Evolutionary conservation across 2,888 invertebrate species (phyloP).

Genomic region (Cetonia aurata): DNA sequence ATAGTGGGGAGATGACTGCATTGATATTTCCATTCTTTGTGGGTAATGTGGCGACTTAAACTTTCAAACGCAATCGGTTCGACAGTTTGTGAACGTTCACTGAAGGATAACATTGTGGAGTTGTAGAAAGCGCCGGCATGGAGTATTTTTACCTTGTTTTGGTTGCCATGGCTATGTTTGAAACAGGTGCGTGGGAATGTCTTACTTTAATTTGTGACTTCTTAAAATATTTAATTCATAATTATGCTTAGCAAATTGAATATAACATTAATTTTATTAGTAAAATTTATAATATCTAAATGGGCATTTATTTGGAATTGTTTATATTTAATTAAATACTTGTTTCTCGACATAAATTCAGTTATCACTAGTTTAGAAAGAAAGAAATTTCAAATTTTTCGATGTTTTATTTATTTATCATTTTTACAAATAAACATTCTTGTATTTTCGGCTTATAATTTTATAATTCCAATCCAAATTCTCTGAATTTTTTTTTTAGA

Average conservation of each 20-base stretch:
- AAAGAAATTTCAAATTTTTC: no score
- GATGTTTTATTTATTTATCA: no score
- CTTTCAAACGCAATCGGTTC: conserved; percentile 19
- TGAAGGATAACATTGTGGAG: conserved; percentile 20
- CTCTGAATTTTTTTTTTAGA: no score
- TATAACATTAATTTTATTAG: no score
- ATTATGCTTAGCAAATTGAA: background rate
- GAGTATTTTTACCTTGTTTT: conserved; percentile 22
- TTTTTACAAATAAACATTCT: no score
- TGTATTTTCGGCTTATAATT: no score
- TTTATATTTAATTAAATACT: no score
- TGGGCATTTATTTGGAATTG: no score
- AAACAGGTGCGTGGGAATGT: conserved; percentile 17
- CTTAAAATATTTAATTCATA: background rate
- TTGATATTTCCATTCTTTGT: conserved; percentile 12
- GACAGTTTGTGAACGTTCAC: conserved; percentile 30
- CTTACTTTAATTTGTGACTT: background rate
- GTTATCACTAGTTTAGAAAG: no score
- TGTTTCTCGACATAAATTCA: no score
- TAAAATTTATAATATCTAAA: no score
- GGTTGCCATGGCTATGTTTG: conserved; percentile 13
- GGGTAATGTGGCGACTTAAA: conserved; percentile 23
- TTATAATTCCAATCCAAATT: no score
- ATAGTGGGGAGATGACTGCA: conserved; percentile 22
- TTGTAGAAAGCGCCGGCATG: conserved; percentile 18